Evolutionary conservation across 2,888 invertebrate genomes (phyloP).

Genomic region (Schrankia costaestrigalis): DNA sequence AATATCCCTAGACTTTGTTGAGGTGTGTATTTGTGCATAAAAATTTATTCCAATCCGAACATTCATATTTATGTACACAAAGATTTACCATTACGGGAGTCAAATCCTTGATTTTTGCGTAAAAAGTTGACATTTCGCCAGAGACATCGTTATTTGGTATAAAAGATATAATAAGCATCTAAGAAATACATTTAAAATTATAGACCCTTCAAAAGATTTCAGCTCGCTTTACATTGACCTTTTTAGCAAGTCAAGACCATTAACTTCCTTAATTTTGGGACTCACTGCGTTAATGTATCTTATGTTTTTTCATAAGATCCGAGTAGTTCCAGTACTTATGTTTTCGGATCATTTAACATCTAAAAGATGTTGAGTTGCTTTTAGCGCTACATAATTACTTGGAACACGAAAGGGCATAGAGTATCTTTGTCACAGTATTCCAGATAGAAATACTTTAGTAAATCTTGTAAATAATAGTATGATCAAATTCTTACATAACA

Average conservation of each 20-base stretch:
- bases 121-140: no score
- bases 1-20: no score
- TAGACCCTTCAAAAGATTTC: not conserved
- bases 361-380: slow-evolving; percentile 13
- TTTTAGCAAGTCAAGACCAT: slow-evolving; percentile 18
- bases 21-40: no score
- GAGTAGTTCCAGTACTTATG: slow-evolving; percentile 12
- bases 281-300: slow-evolving; percentile 20
- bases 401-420: slow-evolving; percentile 8
- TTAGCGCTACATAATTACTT: slow-evolving; percentile 10
- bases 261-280: slow-evolving; percentile 16
- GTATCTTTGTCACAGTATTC: slow-evolving; percentile 2
- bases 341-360: slow-evolving; percentile 26
- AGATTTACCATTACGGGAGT: no score
- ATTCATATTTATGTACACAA: no score
- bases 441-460: no score
- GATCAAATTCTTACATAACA: no score
- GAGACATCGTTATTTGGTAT: no score
- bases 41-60: no score
- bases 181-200: no score
- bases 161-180: not conserved
- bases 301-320: slow-evolving; percentile 19
- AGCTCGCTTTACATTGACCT: slow-evolving; percentile 9
- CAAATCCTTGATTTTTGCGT: no score
- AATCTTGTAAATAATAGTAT: no score